Base-by-base conservation (phyloP, 2,113 vertebrate genomes). In the Menidia beryllina region DNA sequence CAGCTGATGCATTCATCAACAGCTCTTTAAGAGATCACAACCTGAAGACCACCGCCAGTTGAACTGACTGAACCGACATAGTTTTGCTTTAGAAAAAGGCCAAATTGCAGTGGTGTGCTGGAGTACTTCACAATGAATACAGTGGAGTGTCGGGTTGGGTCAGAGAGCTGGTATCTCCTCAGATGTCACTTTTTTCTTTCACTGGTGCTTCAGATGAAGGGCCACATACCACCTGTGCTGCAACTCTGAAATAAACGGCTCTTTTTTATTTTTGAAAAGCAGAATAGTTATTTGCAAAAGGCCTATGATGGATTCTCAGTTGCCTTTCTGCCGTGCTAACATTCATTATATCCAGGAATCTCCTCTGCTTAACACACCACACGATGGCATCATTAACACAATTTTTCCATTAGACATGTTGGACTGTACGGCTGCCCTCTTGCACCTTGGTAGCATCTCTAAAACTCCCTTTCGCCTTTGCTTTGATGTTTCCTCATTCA, bases 371-470 rank as follows among this genome's bases (percentile, higher is more conserved):
- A 27, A 75, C 54, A 85, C 81, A 84, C 87, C 87, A 89, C 85
- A 85, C 70, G 87, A 82, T 87, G 83, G 86, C 88, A 88, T 91
- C 85, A 60, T 79, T 81, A 82, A 82, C 87, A 86, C 77, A 79
- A 70, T 34, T 79, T 69, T 69, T 27, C 72, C 49, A 55, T 65
- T 15, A 20, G 45, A 74, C 26, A 70, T 60, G 52, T 58, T 54
- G 20, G 24, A 25, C 21, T 48, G 56, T 19, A 15, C 51, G 58
- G 30, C 65, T 58, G 54, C 57, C 52, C 49, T 51, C 53, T 57
- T 15, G 19, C 34, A 49, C 30, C 21, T 58, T 3, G 11, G n/a
- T 19, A 23, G 34, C n/a, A 21, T 12, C 20, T 41, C 23, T 19
- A 13, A 21, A 21, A 41, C 39, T 41, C 21, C 7, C 24, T 58